Evolutionary conservation across 2,797 vertebrate species (phyloP).

Genomic region (Cottoperca gobio): DNA sequence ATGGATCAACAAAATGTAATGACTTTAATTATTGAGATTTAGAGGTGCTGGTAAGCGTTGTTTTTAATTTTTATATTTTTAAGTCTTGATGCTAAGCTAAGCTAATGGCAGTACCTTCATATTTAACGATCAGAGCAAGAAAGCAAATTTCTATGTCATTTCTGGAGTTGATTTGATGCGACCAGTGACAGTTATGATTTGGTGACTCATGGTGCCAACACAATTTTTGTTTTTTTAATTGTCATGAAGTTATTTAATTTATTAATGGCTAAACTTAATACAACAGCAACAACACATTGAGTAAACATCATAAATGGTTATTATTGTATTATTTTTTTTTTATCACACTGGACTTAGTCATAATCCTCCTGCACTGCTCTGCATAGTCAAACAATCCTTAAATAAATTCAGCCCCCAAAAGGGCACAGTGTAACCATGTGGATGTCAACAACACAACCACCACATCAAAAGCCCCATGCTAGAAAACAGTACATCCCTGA

Average conservation of each 20-base stretch:
- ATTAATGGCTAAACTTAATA: background rate
- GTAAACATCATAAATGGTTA: slow-evolving; percentile 54
- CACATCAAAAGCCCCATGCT: slow-evolving; percentile 55
- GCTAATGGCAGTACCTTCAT: background rate
- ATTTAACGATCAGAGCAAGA: background rate
- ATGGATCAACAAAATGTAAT: background rate
- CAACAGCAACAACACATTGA: slow-evolving; percentile 13
- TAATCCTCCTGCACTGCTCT: slow-evolving; percentile 48
- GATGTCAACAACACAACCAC: slow-evolving; percentile 63
- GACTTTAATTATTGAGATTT: background rate
- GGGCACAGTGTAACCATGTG: slow-evolving; percentile 41
- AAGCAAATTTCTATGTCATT: background rate
- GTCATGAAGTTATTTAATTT: background rate
- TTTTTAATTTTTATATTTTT: no score
- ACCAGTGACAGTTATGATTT: background rate
- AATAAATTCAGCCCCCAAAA: slow-evolving; percentile 67
- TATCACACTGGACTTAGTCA: slow-evolving; percentile 39
- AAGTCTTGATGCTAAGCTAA: background rate
- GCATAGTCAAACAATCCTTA: slow-evolving; percentile 63
- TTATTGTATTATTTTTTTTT: slow-evolving; percentile 42
- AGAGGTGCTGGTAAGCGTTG: no score
- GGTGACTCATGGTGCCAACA: background rate
- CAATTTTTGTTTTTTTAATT: background rate
- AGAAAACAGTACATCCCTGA: slow-evolving; percentile 51
- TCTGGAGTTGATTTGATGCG: no score